These are phyloP conservation scores for Phrixothrix hirtus DNA, from an alignment of 2,888 invertebrate species.

Conservation along the genomic window DNA sequence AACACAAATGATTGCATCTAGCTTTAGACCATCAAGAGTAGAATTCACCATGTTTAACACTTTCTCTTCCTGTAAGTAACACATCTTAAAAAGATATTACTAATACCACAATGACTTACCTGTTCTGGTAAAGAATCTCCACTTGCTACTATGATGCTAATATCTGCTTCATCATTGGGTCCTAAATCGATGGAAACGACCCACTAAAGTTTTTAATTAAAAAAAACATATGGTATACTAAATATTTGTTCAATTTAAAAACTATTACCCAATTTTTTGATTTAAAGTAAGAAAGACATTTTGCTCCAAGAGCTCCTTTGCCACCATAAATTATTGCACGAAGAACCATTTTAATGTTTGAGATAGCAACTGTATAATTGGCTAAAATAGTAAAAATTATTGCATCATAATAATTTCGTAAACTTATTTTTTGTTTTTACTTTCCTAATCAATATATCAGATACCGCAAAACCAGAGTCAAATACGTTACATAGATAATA, in stretches of 20 bases:
- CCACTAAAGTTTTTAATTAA: too few relatives aligned
- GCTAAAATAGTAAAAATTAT: too few relatives aligned
- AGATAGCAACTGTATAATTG: too few relatives aligned
- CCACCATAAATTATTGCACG: constrained; percentile 93
- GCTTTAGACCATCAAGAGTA: constrained; percentile 73
- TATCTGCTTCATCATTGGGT: constrained; percentile 71
- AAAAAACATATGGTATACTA: too few relatives aligned
- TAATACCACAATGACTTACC: too few relatives aligned
- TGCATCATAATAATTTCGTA: too few relatives aligned
- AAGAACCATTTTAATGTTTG: constrained; percentile 56
- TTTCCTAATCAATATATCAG: too few relatives aligned
- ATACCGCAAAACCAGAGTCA: too few relatives aligned
- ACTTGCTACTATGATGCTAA: constrained; percentile 82
- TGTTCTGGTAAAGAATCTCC: constrained; percentile 77
- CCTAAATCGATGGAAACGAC: constrained; percentile 54
- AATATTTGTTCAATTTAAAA: constrained; percentile 29
- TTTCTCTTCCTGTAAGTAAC: constrained; percentile 60
- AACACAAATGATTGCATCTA: constrained; percentile 96
- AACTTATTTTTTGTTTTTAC: too few relatives aligned
- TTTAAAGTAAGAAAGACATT: constrained; percentile 87
- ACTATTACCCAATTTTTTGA: constrained; percentile 84
- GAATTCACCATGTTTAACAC: constrained; percentile 70
- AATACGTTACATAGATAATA: too few relatives aligned
- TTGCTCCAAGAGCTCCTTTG: constrained; percentile 90
- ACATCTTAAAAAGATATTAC: background rate